Evolutionary conservation across 1,140 invertebrate genomes (phyloP).

Genomic region (Ceratosolen solmsi): DNA sequence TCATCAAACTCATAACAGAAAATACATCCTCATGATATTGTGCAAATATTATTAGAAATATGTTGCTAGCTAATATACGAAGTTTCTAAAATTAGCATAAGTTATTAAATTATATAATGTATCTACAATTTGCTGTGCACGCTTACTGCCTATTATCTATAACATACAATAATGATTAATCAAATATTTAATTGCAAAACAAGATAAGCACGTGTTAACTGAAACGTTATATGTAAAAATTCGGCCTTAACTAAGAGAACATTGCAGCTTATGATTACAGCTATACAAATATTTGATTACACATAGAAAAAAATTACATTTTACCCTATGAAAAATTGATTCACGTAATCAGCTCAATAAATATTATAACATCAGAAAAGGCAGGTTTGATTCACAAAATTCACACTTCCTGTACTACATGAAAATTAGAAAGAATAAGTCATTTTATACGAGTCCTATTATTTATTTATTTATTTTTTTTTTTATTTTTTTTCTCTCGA

Average conservation of each 20-base stretch:
- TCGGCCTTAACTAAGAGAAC: neutral
- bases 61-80: neutral
- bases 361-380: neutral
- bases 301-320: neutral
- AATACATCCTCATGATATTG: neutral
- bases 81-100: neutral
- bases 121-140: neutral
- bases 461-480: too few species aligned
- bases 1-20: neutral
- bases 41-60: constrained; percentile 15
- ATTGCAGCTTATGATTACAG: neutral
- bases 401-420: neutral
- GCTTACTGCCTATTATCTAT: neutral
- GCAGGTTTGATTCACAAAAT: neutral
- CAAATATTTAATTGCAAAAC: constrained; percentile 1
- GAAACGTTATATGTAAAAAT: neutral
- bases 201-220: neutral
- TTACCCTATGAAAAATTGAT: neutral
- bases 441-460: too few species aligned
- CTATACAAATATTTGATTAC: constrained; percentile 1
- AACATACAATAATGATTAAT: neutral
- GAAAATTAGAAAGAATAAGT: neutral
- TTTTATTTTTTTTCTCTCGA: neutral
- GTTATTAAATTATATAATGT: constrained; percentile 13
- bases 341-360: neutral